Percentiles rank a stretch among this genome's conserved stretches.
phyloP scores from a whole-genome alignment of 2,113 vertebrate species.

The Pelusios castaneus region DNA sequence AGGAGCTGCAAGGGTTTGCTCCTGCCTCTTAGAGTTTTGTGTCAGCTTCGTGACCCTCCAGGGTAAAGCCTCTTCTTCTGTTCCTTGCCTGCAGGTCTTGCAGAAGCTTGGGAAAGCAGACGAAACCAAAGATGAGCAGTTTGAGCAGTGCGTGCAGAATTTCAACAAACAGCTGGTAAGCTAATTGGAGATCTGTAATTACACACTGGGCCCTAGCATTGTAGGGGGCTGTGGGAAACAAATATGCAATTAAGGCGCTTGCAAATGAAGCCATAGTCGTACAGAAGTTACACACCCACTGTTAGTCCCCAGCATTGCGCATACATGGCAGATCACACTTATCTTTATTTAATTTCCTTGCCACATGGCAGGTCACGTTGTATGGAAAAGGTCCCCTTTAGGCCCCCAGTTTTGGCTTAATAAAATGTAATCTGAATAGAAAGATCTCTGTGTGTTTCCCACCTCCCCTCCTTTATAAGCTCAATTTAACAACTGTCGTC shows the following conservation, averaged over 20 bases:
- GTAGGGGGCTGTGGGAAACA: not conserved
- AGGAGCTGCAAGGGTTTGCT: not conserved
- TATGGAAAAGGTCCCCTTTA: not conserved
- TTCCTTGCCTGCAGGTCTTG: slow-evolving; percentile 82
- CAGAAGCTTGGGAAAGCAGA: slow-evolving; percentile 99
- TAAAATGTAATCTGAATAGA: not conserved
- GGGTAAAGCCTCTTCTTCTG: not conserved
- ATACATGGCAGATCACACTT: not conserved
- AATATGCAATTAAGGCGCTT: not conserved
- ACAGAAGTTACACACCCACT: not conserved
- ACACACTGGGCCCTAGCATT: not conserved
- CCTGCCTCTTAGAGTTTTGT: not conserved
- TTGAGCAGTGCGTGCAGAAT: slow-evolving; percentile 97
- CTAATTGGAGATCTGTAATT: not conserved
- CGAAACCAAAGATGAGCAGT: slow-evolving; percentile 96
- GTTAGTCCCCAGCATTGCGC: not conserved
- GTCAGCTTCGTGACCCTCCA: not conserved
- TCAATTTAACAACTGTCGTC: not conserved
- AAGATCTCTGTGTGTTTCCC: not conserved
- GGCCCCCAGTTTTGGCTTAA: not conserved
- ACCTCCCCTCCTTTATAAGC: not conserved
- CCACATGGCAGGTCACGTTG: not conserved
- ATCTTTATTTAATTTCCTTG: not conserved
- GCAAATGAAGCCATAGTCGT: not conserved
- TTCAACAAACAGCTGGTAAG: slow-evolving; percentile 98